Base-by-base conservation (phyloP, 2,797 vertebrate species). In the Phylloscopus collybita region DNA sequence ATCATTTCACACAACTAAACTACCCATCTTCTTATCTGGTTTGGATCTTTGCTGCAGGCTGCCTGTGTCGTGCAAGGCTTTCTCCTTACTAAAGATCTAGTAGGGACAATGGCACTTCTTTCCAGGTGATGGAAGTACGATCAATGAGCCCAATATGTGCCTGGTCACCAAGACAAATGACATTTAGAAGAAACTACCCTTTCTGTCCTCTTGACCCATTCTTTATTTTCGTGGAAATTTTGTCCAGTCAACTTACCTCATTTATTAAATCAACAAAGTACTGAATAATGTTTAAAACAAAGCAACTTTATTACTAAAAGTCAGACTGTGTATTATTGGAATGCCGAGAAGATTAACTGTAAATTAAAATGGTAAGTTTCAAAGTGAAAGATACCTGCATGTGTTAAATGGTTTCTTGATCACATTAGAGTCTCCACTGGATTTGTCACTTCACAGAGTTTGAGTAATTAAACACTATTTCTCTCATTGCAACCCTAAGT, bases 391-490 rank as follows among this genome's bases (percentile, higher is more conserved):
- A 60, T 47, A 65, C 59, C 61, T 89, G 23, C 22, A 69, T 13
- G 22, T 80, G 15, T 76, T 91, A 92, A 93, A 94, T 74, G 42
- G 27, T 80, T 92, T 92, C 76, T 94, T 86, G 70, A 76, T 84
- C 20, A 0, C 18, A 29, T 49, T 75, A 20, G 71, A 67, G 29
- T 72, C 44, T 89, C 53, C 44, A 34, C n/a, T 72, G 34, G 42
- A 86, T 36, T 17, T 65, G 38, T 53, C 34, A 65, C 57, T 40
- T 91, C 23, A 44, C 65, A 86, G 53, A 75, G 51, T 91, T 93
- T 72, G 80, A 93, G 22, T n/a, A 93, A 89, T 83, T 89, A 87
- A 92, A 51, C 47, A 62, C 38, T 61, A 38, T 88, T 96, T 96
- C 61, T 87, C 81, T 59, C 66, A 69, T 16, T 51, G 51, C 44